These are phyloP conservation scores for Enteromius fasciolatus DNA, from an alignment of 2,797 vertebrate genomes.

Conservation along the genomic window DNA sequence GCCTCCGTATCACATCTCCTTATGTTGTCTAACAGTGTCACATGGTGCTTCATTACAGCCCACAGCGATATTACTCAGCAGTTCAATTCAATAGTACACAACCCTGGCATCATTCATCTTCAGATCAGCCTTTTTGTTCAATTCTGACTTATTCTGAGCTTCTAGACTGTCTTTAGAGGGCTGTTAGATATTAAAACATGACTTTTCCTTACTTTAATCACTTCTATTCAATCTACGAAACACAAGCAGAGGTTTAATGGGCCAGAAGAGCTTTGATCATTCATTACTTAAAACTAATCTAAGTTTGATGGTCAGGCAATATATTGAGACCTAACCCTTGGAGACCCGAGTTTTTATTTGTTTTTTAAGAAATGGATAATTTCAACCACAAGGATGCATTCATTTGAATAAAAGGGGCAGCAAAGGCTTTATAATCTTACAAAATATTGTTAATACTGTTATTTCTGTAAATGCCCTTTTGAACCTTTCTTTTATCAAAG, in stretches of 20 bases:
- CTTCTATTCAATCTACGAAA: slow-evolving; percentile 5
- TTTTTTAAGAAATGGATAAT: not conserved
- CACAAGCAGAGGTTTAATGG: not conserved
- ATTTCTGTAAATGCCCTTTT: not conserved
- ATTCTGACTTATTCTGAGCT: not conserved
- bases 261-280: not conserved
- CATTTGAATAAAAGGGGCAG: not conserved
- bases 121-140: not conserved
- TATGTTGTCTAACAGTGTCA: slow-evolving; percentile 4
- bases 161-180: not conserved
- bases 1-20: not conserved
- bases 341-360: not conserved
- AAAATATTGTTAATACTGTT: not conserved
- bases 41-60: slow-evolving; percentile 17
- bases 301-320: slow-evolving; percentile 1
- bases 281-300: not conserved
- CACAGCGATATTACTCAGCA: slow-evolving; percentile 1
- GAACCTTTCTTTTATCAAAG: not conserved
- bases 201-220: not conserved
- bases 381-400: not conserved
- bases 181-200: slow-evolving; percentile 7
- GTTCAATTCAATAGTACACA: not conserved
- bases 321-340: not conserved
- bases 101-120: slow-evolving; percentile 16
- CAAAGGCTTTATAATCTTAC: not conserved